These are phyloP conservation scores for Hypolimnas misippus DNA, from an alignment of 2,888 invertebrate genomes.

Conservation along the genomic window DNA sequence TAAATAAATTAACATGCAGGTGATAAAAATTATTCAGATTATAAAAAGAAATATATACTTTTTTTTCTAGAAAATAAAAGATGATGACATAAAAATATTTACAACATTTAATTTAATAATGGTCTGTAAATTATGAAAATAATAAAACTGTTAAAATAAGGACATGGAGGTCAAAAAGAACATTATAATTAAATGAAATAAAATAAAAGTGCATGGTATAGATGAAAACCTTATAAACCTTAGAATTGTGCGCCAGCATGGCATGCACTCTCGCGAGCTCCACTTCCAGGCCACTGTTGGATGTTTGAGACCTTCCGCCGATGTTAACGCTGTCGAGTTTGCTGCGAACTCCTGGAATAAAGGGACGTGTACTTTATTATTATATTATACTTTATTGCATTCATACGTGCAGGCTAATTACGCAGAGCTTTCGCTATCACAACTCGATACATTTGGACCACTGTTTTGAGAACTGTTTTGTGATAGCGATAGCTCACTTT, in stretches of 20 bases:
- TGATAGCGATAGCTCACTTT: no score
- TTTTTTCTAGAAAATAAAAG: no score
- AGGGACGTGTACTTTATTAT: not conserved
- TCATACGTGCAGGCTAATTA: no score
- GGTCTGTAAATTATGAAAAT: no score
- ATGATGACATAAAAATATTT: no score
- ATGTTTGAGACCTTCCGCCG: conserved; percentile 41
- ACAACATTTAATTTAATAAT: no score
- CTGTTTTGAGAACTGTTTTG: no score
- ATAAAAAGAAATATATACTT: not conserved
- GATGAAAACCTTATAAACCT: conserved; percentile 89
- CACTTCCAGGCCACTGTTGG: conserved; percentile 84
- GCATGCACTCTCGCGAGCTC: conserved; percentile 93
- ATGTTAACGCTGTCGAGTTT: conserved; percentile 66
- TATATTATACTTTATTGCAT: no score
- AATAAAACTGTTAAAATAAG: no score
- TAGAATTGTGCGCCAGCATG: conserved; percentile 95
- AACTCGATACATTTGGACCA: no score
- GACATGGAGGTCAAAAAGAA: not conserved
- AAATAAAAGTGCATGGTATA: conserved; percentile 81
- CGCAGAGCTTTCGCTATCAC: no score
- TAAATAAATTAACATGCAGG: conserved; percentile 3
- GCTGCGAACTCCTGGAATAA: conserved; percentile 65
- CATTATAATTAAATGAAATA: conserved; percentile 50
- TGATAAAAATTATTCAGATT: not conserved